Conservation (phyloP, 2,888 invertebrate genomes). For the Athalia cordata region DNA sequence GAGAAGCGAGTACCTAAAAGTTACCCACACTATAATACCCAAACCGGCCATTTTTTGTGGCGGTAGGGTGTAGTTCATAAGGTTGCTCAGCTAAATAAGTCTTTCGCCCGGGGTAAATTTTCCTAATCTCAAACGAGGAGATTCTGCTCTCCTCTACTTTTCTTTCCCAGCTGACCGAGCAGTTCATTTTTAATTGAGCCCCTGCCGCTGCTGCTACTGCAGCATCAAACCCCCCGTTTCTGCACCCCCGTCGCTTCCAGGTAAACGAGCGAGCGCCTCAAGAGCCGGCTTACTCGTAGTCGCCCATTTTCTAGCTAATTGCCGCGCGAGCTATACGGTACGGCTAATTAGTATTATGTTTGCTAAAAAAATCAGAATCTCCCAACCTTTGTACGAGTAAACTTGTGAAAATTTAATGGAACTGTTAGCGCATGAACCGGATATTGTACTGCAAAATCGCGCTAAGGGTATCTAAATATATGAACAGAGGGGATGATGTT, state of each 20-base stretch:
- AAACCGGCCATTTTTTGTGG: too few species aligned
- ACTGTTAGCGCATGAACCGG: neutral
- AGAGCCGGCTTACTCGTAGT: slow-evolving; percentile 17
- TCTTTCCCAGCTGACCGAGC: slow-evolving; percentile 23
- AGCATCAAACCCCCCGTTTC: neutral
- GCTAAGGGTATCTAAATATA: neutral
- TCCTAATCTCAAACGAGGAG: slow-evolving; percentile 5
- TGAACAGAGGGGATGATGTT: neutral
- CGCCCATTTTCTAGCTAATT: slow-evolving; percentile 17
- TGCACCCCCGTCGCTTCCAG: neutral
- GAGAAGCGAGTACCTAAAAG: too few species aligned
- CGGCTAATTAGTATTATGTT: slow-evolving; percentile 31
- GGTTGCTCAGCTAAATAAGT: too few species aligned
- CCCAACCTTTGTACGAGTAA: neutral
- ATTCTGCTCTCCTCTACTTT: neutral
- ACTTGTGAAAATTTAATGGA: slow-evolving; percentile 2
- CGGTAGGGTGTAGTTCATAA: too few species aligned
- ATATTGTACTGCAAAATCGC: neutral
- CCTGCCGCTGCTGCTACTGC: neutral
- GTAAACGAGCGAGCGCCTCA: neutral
- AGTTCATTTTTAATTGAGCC: slow-evolving; percentile 37
- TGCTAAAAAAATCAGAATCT: neutral
- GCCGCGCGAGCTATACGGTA: neutral
- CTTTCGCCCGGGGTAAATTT: neutral
- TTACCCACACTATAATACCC: too few species aligned